Evolutionary conservation across 2,888 invertebrate genomes (phyloP).

Genomic region (Julus scanicus): DNA sequence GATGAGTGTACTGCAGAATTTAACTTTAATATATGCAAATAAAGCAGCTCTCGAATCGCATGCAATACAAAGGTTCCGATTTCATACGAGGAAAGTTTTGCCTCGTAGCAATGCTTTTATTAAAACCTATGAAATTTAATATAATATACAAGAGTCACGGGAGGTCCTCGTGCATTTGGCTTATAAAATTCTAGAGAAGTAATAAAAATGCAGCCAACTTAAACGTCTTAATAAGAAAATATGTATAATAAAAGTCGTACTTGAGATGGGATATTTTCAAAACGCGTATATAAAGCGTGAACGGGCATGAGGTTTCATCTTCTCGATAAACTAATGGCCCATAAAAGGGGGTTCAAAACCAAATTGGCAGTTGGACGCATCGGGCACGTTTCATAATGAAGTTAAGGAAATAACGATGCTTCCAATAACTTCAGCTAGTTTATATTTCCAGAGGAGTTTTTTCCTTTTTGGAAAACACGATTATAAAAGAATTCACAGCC

Average conservation of each 20-base stretch:
- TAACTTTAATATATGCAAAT: not conserved
- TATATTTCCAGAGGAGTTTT: not conserved
- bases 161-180: constrained; percentile 27
- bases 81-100: not conserved
- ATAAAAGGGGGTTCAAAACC: constrained; percentile 45
- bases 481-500: not conserved
- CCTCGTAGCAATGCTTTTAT: not conserved
- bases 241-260: not conserved
- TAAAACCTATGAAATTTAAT: constrained; percentile 37
- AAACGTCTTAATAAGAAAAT: constrained; percentile 39
- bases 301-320: constrained; percentile 19
- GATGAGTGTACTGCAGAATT: not conserved
- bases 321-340: constrained; percentile 36
- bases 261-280: not conserved
- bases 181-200: not conserved
- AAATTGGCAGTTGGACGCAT: constrained; percentile 47
- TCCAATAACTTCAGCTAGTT: constrained; percentile 13
- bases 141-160: not conserved
- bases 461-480: not conserved
- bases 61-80: not conserved
- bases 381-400: constrained; percentile 37
- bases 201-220: constrained; percentile 36
- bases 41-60: not conserved
- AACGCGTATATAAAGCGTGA: not conserved
- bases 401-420: constrained; percentile 25